Conservation (phyloP, 1,140 invertebrate genomes). For the Drosophila pruinosa region DNA sequence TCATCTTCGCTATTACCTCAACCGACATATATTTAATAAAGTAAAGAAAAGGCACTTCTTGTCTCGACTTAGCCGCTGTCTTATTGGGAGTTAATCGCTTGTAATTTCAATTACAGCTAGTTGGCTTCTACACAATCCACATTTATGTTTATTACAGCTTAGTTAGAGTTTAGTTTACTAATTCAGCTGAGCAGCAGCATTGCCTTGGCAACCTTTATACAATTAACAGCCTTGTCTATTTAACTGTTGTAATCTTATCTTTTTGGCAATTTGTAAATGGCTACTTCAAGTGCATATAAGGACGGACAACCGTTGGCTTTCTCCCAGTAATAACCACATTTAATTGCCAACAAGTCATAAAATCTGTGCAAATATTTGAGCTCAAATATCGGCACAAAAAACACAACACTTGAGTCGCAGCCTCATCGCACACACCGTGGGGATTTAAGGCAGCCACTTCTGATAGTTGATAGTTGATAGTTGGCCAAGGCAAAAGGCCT, state of each 20-base stretch:
- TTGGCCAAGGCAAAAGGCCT: constrained; percentile 18
- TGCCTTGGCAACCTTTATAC: neutral
- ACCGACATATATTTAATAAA: too few species aligned
- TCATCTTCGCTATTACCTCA: too few species aligned
- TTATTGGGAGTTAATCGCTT: too few species aligned
- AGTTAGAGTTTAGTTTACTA: neutral
- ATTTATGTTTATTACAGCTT: neutral
- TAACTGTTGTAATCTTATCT: neutral
- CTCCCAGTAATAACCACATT: neutral
- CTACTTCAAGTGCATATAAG: neutral
- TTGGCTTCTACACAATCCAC: neutral
- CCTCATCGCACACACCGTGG: neutral
- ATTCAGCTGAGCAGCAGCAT: neutral
- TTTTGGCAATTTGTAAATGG: neutral
- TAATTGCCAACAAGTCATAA: constrained; percentile 57
- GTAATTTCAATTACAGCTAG: too few species aligned
- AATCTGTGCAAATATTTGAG: constrained; percentile 53
- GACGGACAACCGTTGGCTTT: neutral
- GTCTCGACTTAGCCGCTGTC: too few species aligned
- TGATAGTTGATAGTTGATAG: constrained; percentile 3
- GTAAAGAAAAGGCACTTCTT: too few species aligned
- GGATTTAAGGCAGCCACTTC: constrained; percentile 3
- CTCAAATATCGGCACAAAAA: neutral
- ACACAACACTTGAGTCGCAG: neutral
- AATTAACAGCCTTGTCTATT: neutral